phyloP scores from a whole-genome alignment of 2,113 vertebrate species.

The Otolemur garnettii region DNA sequence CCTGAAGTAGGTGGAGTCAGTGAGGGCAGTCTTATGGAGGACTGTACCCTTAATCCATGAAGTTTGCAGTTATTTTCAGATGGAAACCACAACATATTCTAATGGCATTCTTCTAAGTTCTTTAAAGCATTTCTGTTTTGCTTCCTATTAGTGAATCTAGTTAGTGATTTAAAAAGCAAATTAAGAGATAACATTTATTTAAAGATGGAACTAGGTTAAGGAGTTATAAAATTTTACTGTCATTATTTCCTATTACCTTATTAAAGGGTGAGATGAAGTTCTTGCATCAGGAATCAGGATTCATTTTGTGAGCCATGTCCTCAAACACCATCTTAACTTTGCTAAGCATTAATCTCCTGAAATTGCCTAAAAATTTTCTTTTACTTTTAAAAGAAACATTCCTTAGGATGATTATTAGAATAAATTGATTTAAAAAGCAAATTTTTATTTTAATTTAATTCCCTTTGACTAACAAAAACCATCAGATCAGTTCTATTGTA shows the following conservation, averaged over 20 bases:
- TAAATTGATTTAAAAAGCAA: constrained; percentile 33
- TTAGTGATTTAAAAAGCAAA: constrained; percentile 22
- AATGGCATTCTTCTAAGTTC: neutral
- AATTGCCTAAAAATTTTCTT: neutral
- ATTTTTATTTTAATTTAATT: neutral
- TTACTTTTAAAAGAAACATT: constrained; percentile 12
- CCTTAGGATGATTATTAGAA: constrained; percentile 50
- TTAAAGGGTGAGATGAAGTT: neutral
- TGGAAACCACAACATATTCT: neutral
- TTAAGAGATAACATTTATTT: neutral
- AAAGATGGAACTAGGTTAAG: neutral
- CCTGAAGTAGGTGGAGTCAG: neutral
- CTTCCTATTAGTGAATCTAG: neutral
- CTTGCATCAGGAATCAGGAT: neutral
- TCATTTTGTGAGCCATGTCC: neutral
- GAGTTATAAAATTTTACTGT: neutral
- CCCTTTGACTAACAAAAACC: neutral
- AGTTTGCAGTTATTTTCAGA: neutral
- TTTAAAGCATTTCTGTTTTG: neutral
- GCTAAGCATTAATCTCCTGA: constrained; percentile 33
- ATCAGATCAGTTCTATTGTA: constrained; percentile 11
- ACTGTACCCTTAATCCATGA: neutral
- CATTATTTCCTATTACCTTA: constrained; percentile 4
- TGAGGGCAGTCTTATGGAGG: neutral
- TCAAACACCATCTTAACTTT: neutral